phyloP scores from a whole-genome alignment of 2,797 vertebrate species.

The Gambelia wislizenii region DNA sequence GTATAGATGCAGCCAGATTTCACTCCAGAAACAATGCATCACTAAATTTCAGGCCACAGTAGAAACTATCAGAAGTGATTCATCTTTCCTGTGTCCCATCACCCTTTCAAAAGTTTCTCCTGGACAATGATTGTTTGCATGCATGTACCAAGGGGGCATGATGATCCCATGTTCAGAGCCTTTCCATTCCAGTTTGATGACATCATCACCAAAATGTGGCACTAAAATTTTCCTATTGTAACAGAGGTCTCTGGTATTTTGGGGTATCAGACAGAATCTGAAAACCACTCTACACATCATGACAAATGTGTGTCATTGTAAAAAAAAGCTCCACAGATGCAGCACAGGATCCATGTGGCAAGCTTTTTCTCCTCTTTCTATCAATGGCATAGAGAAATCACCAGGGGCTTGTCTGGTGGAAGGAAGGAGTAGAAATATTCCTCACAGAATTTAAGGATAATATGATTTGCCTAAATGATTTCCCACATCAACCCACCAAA shows the following conservation, averaged over 20 bases:
- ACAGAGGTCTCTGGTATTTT: background rate
- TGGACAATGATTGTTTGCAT: background rate
- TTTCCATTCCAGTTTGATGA: background rate
- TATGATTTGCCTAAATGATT: no score
- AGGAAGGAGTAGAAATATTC: no score
- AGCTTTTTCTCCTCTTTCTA: background rate
- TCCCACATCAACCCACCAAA: no score
- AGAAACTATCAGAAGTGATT: background rate
- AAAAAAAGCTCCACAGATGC: background rate
- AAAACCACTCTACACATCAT: background rate
- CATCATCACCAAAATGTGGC: background rate
- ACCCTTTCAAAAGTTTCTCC: background rate
- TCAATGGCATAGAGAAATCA: background rate
- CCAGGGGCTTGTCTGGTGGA: no score
- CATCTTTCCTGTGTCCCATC: background rate
- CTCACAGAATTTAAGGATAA: no score
- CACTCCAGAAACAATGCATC: background rate
- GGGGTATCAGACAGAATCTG: background rate
- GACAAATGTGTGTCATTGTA: background rate
- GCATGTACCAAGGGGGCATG: no score
- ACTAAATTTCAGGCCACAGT: background rate
- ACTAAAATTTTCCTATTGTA: background rate
- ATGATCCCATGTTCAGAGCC: background rate
- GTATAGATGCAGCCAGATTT: background rate
- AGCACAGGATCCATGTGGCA: background rate